Conservation (phyloP, 1,140 invertebrate genomes). For the Leptinotarsa defecta region DNA sequence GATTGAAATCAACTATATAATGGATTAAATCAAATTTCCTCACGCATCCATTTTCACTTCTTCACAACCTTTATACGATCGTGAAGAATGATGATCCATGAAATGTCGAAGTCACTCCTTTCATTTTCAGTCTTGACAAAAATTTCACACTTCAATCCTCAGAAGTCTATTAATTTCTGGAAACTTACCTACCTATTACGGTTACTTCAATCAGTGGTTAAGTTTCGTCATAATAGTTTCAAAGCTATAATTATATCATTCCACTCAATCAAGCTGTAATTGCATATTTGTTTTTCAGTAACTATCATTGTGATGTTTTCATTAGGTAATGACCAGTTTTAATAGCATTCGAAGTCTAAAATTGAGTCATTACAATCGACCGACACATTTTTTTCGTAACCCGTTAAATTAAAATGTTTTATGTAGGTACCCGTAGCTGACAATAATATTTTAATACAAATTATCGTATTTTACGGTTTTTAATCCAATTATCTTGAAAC, state of each 20-base stretch:
- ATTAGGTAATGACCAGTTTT: conserved; percentile 4
- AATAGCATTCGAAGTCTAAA: not conserved
- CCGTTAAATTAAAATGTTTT: conserved; percentile 4
- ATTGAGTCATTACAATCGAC: conserved; percentile 5
- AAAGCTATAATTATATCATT: not conserved
- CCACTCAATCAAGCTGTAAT: not conserved
- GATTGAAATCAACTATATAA: too few species aligned
- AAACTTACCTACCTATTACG: too few species aligned
- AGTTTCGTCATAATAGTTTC: not conserved
- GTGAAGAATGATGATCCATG: too few species aligned
- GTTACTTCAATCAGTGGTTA: too few species aligned
- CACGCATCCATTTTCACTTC: too few species aligned
- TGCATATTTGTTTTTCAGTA: not conserved
- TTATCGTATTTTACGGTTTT: conserved; percentile 3
- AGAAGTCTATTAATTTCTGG: too few species aligned
- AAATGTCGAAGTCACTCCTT: too few species aligned
- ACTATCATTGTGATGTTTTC: not conserved
- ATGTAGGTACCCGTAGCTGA: conserved; percentile 1
- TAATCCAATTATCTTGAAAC: not conserved
- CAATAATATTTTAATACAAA: conserved; percentile 7
- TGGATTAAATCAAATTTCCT: too few species aligned
- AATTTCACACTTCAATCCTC: too few species aligned
- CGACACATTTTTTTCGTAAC: not conserved
- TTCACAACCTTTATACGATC: too few species aligned
- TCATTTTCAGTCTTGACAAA: too few species aligned